Evolutionary conservation across 2,113 vertebrate genomes (phyloP), one percentile per base, ranked within the genome.

Genomic region (Dendropsophus ebraccatus): DNA sequence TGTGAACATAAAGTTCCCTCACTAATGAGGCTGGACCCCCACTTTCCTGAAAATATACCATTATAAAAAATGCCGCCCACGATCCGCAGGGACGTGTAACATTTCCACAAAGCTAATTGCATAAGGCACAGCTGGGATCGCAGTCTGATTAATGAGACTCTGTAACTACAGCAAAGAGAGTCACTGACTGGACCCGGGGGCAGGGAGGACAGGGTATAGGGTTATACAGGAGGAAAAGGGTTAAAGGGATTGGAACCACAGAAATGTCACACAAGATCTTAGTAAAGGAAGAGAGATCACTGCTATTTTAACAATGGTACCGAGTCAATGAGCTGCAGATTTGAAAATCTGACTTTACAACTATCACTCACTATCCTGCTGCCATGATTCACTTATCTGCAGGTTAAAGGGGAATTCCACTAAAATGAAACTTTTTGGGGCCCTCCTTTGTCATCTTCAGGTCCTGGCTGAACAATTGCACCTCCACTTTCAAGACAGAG

Each of bases 71-170:
- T 84, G 65, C 76, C 84, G 76, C 76, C 84, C 84, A 86, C 76
- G 84, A 70, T 80, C 84, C 65, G 47, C 76, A 80, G 84, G 73
- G 84, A 86, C 62, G n/a, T 35, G 67, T 86, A 80, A 86, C 76
- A 80, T 86, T 86, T 86, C 84, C 83, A 80, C 84, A 86, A 37
- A 86, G 84, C 65, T 86, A 86, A 86, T 86, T 86, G 84, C 84
- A 85, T 50, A 65, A 50, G 84, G 74, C 60, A 50, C 84, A 80
- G 76, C 84, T 80, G 75, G 75, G 84, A 80, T 58, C 75, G 28
- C 21, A 79, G 72, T 52, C 76, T 72, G 84, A 80, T 81, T 86
- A 86, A 86, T 86, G 76, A 80, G 75, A 69, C 75, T 52, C 54
- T 1, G 60, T 35, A 50, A 85, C 56, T 77, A 77, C 73, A 75